Base-by-base conservation (phyloP, 2,888 invertebrate genomes). In the Acronicta alni region DNA sequence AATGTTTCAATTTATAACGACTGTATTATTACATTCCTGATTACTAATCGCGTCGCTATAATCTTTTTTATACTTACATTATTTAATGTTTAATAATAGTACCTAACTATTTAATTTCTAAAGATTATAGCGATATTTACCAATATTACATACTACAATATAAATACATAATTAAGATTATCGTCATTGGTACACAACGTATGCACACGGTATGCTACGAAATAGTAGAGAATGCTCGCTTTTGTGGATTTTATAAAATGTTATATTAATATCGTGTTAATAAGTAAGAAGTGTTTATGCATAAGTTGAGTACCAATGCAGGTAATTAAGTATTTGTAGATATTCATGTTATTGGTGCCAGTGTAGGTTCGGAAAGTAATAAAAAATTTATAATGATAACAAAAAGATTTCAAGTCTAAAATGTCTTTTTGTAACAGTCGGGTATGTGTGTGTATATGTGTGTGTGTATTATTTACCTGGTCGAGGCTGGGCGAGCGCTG, bases 401-500 rank as follows among this genome's bases (percentile, higher is more conserved):
- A 20, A 6, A 41, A 20, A 41, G 1, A 1, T 23, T 1, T 7
- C 5, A 23, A 23, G 5, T 20, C 20, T 20, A 20, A 5, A 16
- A 41, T 18, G 14, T 3, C 17, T 0, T 5, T 5, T 7, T 23
- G 23, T 23, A 23, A 10, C 38, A 14, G 47, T 2, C n/a, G 48
- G 10, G 52, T 32, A 10, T 14, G 26, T 3, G 52, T 35, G 14
- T 15, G 64, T n/a, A n/a, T n/a, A n/a, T n/a, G n/a, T n/a, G n/a
- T n/a, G n/a, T n/a, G n/a, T n/a, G n/a, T n/a, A n/a, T n/a, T n/a
- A n/a, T n/a, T n/a, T 95, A 98, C 98, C 97, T 98, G 98, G 94
- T 98, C 98, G 88, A 97, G 97, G 89, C 97, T 97, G 81, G 98
- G 98, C 92, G 97, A 97, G 84, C 97, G 95, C 77, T 97, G 96